Percentiles rank a stretch among this genome's conserved stretches.
phyloP scores from a whole-genome alignment of 2,888 invertebrate species.

The Caenorhabditis uteleia region DNA sequence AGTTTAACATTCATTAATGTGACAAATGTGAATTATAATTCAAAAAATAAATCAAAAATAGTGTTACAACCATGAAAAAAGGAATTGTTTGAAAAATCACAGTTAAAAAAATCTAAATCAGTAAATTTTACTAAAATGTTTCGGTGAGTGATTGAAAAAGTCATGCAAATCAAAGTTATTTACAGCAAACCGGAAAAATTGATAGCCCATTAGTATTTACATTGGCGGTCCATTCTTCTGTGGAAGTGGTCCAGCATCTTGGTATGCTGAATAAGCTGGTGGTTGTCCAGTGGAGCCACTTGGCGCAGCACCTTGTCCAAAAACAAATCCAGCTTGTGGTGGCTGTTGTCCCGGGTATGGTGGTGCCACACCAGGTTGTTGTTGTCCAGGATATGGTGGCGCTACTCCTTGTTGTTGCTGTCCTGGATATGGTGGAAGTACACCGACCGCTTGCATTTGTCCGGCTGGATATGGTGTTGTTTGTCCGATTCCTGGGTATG shows the following conservation, averaged over 20 bases:
- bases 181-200: too few species aligned
- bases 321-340: not conserved
- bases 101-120: not conserved
- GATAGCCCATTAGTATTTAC: not conserved
- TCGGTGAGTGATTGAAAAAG: not conserved
- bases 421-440: slow-evolving; percentile 5
- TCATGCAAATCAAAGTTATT: not conserved
- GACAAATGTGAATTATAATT: too few species aligned
- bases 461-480: slow-evolving; percentile 49
- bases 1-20: too few species aligned
- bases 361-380: slow-evolving; percentile 22
- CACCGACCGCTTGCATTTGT: slow-evolving; percentile 32
- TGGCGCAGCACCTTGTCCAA: slow-evolving; percentile 28
- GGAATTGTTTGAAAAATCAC: too few species aligned
- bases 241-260: slow-evolving; percentile 43
- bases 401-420: slow-evolving; percentile 9
- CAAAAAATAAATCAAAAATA: too few species aligned
- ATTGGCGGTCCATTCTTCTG: slow-evolving; percentile 32
- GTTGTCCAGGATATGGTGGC: slow-evolving; percentile 24
- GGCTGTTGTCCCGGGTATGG: not conserved
- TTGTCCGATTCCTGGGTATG: slow-evolving; percentile 64
- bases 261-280: slow-evolving; percentile 30
- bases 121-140: not conserved
- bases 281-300: slow-evolving; percentile 16
- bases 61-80: too few species aligned